These are phyloP conservation scores for Oryzias javanicus DNA, from an alignment of 2,113 vertebrate species.

Conservation along the genomic window DNA sequence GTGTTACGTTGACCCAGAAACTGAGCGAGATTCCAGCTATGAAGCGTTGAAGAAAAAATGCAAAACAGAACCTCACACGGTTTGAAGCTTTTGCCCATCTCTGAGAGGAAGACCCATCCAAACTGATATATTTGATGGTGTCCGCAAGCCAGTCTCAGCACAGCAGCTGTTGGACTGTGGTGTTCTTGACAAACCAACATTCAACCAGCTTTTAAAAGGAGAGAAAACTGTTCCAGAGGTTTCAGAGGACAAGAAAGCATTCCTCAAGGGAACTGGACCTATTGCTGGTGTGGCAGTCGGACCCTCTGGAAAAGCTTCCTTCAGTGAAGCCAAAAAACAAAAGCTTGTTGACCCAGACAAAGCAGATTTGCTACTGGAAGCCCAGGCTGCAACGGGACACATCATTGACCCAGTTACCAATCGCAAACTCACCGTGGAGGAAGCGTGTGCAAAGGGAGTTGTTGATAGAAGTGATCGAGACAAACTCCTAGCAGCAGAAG, in stretches of 20 bases:
- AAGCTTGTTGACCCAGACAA: conserved; percentile 21
- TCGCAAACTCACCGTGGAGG: conserved; percentile 82
- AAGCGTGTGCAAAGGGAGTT: conserved; percentile 81
- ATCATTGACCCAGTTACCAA: conserved; percentile 84
- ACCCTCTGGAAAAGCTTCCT: conserved; percentile 32
- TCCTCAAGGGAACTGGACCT: conserved; percentile 74
- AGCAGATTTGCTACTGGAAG: conserved; percentile 67
- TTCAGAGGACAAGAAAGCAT: conserved; percentile 77
- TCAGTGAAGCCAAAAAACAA: conserved; percentile 53
- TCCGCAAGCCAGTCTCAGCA: conserved; percentile 82
- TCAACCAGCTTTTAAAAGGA: conserved; percentile 82
- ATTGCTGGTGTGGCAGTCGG: conserved; percentile 69
- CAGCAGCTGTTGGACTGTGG: conserved; percentile 81
- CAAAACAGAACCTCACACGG: conserved; percentile 84
- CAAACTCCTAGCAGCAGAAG: conserved; percentile 81
- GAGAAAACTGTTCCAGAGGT: conserved; percentile 84
- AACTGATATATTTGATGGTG: conserved; percentile 84
- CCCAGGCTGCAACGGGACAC: conserved; percentile 91
- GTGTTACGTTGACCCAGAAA: conserved; percentile 88
- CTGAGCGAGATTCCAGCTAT: conserved; percentile 81
- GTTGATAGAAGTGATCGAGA: conserved; percentile 82
- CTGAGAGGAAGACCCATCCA: conserved; percentile 79
- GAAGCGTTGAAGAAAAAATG: conserved; percentile 83
- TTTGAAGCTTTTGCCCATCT: conserved; percentile 81
- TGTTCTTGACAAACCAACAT: conserved; percentile 79